A percentile compares a stretch with the other conserved stretches of the same genome.
phyloP scores from a whole-genome alignment of 2,888 invertebrate genomes.

The Diarsia brunnea region DNA sequence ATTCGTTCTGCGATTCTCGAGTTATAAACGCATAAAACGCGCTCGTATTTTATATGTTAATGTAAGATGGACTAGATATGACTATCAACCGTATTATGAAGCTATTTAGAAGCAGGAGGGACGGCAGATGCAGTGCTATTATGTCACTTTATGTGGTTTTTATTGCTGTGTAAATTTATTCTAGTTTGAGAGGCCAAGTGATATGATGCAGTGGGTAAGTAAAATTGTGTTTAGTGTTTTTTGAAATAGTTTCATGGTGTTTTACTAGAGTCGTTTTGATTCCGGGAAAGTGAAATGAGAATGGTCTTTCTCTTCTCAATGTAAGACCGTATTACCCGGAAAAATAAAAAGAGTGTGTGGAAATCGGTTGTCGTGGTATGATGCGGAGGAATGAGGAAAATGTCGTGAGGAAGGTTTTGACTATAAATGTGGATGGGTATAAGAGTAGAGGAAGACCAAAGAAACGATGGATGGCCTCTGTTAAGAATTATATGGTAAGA shows the following conservation, averaged over 20 bases:
- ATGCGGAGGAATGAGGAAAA: too few relatives aligned
- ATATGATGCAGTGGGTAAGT: slow-evolving; percentile 18
- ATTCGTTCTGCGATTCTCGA: slow-evolving; percentile 45
- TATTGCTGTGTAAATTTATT: slow-evolving; percentile 61
- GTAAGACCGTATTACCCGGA: background rate
- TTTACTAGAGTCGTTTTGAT: slow-evolving; percentile 3
- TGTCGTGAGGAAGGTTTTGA: too few relatives aligned
- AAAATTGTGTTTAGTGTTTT: slow-evolving; percentile 14
- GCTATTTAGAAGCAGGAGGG: slow-evolving; percentile 65
- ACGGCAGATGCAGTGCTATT: slow-evolving; percentile 61
- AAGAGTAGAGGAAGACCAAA: too few relatives aligned
- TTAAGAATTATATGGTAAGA: too few relatives aligned
- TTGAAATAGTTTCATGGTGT: background rate
- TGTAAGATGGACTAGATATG: slow-evolving; percentile 63
- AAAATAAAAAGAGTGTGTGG: background rate
- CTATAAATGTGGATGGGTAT: too few relatives aligned
- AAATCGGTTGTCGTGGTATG: too few relatives aligned
- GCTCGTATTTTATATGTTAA: slow-evolving; percentile 56
- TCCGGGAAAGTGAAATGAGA: background rate
- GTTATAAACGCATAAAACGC: slow-evolving; percentile 53
- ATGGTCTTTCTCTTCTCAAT: background rate
- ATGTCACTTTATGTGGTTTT: slow-evolving; percentile 65
- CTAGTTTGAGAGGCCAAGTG: slow-evolving; percentile 31
- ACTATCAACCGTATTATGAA: slow-evolving; percentile 65
- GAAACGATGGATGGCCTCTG: too few relatives aligned